These are phyloP conservation scores for Zaprionus ghesquierei DNA, from an alignment of 1,140 invertebrate genomes.

Conservation along the genomic window DNA sequence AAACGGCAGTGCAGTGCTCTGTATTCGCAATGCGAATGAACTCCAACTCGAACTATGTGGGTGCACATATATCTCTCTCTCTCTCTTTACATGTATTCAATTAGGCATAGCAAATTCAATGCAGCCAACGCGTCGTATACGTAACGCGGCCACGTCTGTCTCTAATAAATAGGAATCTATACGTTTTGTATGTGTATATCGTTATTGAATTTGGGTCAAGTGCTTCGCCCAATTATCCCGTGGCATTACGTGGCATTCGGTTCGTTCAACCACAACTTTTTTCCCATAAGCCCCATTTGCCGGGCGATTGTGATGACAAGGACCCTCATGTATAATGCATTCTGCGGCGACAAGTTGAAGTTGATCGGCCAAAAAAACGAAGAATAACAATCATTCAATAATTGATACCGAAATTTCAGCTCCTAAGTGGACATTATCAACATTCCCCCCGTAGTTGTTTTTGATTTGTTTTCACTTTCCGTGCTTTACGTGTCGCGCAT, in stretches of 20 bases:
- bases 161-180: not conserved
- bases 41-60: constrained; percentile 20
- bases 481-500: not conserved
- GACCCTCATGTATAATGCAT: constrained; percentile 51
- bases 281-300: constrained; percentile 51
- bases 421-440: constrained; percentile 5
- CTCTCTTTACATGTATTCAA: constrained; percentile 41
- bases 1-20: constrained; percentile 44
- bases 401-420: constrained; percentile 6
- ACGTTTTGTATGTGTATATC: not conserved
- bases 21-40: constrained; percentile 73
- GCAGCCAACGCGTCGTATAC: not conserved
- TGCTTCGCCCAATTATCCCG: constrained; percentile 49
- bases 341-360: constrained; percentile 32
- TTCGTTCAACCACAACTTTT: constrained; percentile 30
- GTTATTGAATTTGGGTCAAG: constrained; percentile 51
- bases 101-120: constrained; percentile 40
- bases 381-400: not conserved
- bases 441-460: not conserved
- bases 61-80: not conserved
- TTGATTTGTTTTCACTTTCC: not conserved
- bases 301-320: constrained; percentile 1
- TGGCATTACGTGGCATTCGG: constrained; percentile 33
- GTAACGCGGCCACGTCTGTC: not conserved
- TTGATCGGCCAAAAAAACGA: not conserved